Evolutionary conservation across 30 jellyfish, hydroid and myxozoan genomes (phyloP).

Genomic region (Mastigias papua): DNA sequence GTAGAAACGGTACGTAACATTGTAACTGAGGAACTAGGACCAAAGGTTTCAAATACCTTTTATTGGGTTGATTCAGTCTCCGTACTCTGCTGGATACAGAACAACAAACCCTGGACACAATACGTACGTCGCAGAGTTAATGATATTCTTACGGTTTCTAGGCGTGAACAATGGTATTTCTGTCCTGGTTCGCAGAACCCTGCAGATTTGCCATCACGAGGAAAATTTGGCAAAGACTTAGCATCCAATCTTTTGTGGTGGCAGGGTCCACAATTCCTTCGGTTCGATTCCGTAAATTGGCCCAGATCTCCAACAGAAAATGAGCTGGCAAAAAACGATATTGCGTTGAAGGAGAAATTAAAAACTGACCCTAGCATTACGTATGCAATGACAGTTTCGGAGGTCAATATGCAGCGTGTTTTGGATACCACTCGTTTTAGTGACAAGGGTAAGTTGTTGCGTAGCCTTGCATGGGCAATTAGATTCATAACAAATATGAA

Average conservation of each 20-base stretch:
- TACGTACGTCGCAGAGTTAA: slow-evolving; percentile 41
- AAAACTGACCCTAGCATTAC: slow-evolving; percentile 10
- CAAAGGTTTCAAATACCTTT: neutral
- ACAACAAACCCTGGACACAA: slow-evolving; percentile 13
- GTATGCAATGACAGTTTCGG: neutral
- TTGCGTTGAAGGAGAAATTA: slow-evolving; percentile 2
- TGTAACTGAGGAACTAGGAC: neutral
- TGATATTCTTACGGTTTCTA: neutral
- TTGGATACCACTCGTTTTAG: neutral
- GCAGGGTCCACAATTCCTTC: slow-evolving; percentile 47
- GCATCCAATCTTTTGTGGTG: slow-evolving; percentile 19
- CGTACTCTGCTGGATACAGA: slow-evolving; percentile 28
- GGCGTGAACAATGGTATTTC: neutral
- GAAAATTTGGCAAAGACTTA: neutral
- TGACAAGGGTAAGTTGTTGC: slow-evolving; percentile 38
- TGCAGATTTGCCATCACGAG: slow-evolving; percentile 29
- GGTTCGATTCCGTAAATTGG: neutral
- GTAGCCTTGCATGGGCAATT: slow-evolving; percentile 36
- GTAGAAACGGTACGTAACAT: neutral
- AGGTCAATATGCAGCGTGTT: neutral
- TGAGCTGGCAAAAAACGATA: slow-evolving; percentile 19
- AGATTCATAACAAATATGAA: slow-evolving; percentile 27
- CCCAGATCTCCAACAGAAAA: neutral
- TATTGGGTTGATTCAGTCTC: slow-evolving; percentile 10
- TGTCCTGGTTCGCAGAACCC: slow-evolving; percentile 13